phyloP scores from a whole-genome alignment of 1,140 invertebrate genomes.

The Drosophila gunungcola region DNA sequence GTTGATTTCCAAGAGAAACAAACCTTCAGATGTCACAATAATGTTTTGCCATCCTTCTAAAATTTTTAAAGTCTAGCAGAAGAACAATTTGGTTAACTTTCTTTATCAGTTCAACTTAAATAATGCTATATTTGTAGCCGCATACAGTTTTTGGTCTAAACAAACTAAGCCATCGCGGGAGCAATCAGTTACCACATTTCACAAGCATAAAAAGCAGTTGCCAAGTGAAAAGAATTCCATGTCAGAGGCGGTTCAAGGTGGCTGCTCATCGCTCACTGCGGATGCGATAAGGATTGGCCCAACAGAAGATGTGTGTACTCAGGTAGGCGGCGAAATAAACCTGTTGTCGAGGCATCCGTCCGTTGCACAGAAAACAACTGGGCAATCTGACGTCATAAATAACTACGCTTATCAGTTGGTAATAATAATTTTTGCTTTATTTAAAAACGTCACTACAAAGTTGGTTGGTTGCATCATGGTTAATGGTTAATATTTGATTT shows the following conservation, averaged over 20 bases:
- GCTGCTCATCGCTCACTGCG: conserved; percentile 15
- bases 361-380: neutral
- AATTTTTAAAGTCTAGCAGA: neutral
- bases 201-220: conserved; percentile 28
- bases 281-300: conserved; percentile 15
- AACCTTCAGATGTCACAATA: too few relatives aligned
- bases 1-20: too few relatives aligned
- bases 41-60: neutral
- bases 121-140: conserved; percentile 2
- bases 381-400: conserved; percentile 53
- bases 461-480: conserved; percentile 69
- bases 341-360: conserved; percentile 6
- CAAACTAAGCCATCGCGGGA: conserved; percentile 2
- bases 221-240: conserved; percentile 16
- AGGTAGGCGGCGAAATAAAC: conserved; percentile 24
- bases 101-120: neutral
- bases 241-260: conserved; percentile 22
- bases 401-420: conserved; percentile 45
- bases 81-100: neutral
- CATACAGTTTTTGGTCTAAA: conserved; percentile 12
- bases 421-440: conserved; percentile 78
- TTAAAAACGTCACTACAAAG: conserved; percentile 85
- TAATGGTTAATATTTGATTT: conserved; percentile 75
- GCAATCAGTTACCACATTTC: conserved; percentile 16
- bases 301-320: conserved; percentile 33